Conservation (phyloP, 2,113 vertebrate genomes). For the Caranx ignobilis region DNA sequence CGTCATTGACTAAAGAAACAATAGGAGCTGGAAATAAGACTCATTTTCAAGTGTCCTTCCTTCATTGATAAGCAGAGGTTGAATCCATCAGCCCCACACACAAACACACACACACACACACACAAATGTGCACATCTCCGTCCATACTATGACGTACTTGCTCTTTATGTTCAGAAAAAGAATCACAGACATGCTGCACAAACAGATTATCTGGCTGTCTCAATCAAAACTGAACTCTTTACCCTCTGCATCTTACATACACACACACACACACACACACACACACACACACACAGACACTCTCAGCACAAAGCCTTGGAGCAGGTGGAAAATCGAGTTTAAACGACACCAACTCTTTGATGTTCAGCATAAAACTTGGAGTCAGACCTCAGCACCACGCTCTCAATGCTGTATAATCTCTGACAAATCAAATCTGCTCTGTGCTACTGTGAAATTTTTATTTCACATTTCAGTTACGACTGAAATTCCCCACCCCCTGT, state of each 20-base stretch:
- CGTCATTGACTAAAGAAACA: constrained; percentile 1
- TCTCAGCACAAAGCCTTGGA: neutral
- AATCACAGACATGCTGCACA: constrained; percentile 4
- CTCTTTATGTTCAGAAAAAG: constrained; percentile 41
- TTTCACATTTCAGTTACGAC: neutral
- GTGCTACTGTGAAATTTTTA: neutral
- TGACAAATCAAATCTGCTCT: neutral
- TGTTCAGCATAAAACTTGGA: neutral
- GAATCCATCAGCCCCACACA: neutral
- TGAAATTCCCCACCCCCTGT: neutral
- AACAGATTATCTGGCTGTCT: constrained; percentile 21
- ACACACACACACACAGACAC: neutral
- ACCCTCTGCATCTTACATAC: neutral
- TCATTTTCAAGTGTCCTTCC: constrained; percentile 2
- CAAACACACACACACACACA: too few relatives aligned
- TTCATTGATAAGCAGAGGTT: constrained; percentile 4
- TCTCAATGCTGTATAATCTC: too few relatives aligned
- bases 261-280: neutral
- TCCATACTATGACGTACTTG: constrained; percentile 44
- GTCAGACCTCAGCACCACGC: neutral
- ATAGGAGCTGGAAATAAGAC: neutral
- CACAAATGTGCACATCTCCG: neutral
- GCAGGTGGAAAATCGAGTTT: neutral
- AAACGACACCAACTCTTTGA: neutral
- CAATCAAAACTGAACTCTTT: constrained; percentile 35